phyloP scores from a whole-genome alignment of 2,888 invertebrate genomes.

The Tachina fera region DNA sequence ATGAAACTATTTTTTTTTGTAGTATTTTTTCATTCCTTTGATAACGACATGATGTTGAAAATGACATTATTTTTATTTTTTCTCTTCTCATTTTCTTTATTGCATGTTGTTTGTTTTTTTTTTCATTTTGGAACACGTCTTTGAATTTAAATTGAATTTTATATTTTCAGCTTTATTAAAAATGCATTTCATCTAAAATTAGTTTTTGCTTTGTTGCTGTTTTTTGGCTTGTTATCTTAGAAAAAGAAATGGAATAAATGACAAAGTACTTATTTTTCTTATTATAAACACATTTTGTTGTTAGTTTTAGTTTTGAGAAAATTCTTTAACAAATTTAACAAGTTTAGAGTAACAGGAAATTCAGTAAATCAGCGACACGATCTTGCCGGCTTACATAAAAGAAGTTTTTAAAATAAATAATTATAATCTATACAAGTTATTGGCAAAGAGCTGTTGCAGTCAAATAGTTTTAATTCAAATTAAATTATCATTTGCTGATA shows the following conservation, averaged over 20 bases:
- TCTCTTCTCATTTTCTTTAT: constrained; percentile 46
- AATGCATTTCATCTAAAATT: constrained; percentile 77
- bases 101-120: constrained; percentile 45
- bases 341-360: too few relatives aligned
- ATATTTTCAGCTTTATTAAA: constrained; percentile 77
- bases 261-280: constrained; percentile 23
- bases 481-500: too few relatives aligned
- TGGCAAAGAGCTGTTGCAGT: too few relatives aligned
- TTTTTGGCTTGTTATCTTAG: constrained; percentile 61
- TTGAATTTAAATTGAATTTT: constrained; percentile 82
- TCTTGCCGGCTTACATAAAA: neutral
- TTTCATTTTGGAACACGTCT: constrained; percentile 75
- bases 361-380: too few relatives aligned
- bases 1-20: constrained; percentile 50
- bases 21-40: constrained; percentile 59
- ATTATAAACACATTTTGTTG: neutral
- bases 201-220: constrained; percentile 72
- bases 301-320: too few relatives aligned
- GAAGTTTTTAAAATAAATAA: neutral
- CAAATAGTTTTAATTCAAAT: too few relatives aligned
- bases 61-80: constrained; percentile 62
- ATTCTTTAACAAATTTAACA: neutral
- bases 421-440: too few relatives aligned
- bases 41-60: constrained; percentile 65
- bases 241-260: constrained; percentile 48